Evolutionary conservation across 2,888 invertebrate species (phyloP).

Genomic region (Tetramorium bicarinatum): DNA sequence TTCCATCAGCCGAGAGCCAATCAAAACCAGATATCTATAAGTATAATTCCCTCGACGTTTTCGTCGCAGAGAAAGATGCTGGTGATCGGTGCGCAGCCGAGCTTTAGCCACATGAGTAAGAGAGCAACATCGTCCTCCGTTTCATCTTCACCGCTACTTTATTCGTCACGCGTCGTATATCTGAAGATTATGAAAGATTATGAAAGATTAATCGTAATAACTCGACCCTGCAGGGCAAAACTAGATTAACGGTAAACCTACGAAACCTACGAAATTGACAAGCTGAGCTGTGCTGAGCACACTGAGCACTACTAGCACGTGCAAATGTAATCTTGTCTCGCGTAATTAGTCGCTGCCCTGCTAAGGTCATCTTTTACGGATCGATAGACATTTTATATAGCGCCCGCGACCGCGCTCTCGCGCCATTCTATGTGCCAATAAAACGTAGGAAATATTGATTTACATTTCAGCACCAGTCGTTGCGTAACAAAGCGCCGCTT

Average conservation of each 20-base stretch:
- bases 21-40: conserved; percentile 82
- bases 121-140: conserved; percentile 5
- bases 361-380: not conserved
- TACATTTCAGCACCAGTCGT: conserved; percentile 72
- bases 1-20: conserved; percentile 60
- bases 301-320: no score
- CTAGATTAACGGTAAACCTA: not conserved
- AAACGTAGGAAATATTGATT: conserved; percentile 63
- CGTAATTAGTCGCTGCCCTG: not conserved
- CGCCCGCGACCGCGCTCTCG: not conserved
- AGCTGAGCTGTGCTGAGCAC: not conserved
- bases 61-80: conserved; percentile 82
- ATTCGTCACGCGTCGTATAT: not conserved
- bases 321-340: not conserved
- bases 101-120: conserved; percentile 82
- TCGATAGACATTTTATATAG: not conserved
- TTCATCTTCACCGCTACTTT: not conserved
- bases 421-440: not conserved
- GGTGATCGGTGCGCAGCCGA: conserved; percentile 81
- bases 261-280: not conserved
- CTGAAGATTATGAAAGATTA: no score
- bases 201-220: not conserved
- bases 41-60: conserved; percentile 81
- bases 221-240: not conserved
- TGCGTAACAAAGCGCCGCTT: conserved; percentile 60